These are phyloP conservation scores for Asteroscopus sphinx DNA, from an alignment of 2,888 invertebrate genomes.

Conservation along the genomic window DNA sequence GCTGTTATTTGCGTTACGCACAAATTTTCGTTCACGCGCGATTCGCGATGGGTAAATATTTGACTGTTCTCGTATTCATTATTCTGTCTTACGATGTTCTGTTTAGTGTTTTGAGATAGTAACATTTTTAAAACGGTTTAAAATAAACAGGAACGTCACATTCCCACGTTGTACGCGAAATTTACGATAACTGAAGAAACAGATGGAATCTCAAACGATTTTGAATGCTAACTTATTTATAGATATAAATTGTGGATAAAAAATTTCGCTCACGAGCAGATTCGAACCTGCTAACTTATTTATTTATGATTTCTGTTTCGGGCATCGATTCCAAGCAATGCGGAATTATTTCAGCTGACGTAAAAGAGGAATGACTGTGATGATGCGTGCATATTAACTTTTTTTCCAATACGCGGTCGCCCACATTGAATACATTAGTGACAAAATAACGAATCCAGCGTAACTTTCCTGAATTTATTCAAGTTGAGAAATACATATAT, in stretches of 20 bases:
- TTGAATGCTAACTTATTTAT: constrained; percentile 42
- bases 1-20: constrained; percentile 47
- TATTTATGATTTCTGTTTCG: constrained; percentile 46
- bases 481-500: constrained; percentile 3
- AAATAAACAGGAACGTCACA: constrained; percentile 42
- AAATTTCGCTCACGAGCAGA: too few relatives aligned
- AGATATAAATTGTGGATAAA: too few relatives aligned
- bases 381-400: constrained; percentile 48
- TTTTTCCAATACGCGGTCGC: constrained; percentile 37
- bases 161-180: constrained; percentile 34
- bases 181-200: constrained; percentile 43
- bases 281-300: constrained; percentile 43
- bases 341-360: constrained; percentile 29
- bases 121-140: constrained; percentile 30
- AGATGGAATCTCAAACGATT: constrained; percentile 33
- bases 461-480: constrained; percentile 20
- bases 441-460: constrained; percentile 14
- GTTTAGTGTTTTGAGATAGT: constrained; percentile 35
- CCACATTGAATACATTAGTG: constrained; percentile 42
- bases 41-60: constrained; percentile 47
- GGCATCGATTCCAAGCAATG: constrained; percentile 26
- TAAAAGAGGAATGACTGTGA: constrained; percentile 22
- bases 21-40: constrained; percentile 38
- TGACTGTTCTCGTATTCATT: constrained; percentile 28
- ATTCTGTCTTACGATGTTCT: constrained; percentile 39